Base-by-base conservation (phyloP, 2,113 vertebrate species). In the Pogonocichla stellata region DNA sequence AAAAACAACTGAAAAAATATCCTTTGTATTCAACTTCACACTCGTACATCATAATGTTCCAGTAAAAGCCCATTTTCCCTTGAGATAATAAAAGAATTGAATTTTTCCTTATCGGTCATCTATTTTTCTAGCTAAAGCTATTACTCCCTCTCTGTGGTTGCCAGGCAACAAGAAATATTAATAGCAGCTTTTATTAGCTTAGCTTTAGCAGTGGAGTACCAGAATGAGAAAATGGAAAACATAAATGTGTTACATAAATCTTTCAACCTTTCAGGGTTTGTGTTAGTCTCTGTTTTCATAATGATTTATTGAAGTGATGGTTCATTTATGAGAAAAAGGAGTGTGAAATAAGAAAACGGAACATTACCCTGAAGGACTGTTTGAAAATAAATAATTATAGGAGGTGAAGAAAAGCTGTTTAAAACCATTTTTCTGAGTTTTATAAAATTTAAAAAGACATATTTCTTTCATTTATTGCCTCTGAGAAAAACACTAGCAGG, bases 201-300 rank as follows among this genome's bases (percentile, higher is more conserved):
- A 99, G 99, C 99, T 99, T 99, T 99, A 99, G 98, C 99, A 99
- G 98, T 98, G 98, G 98, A 99, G 99, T 98, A 99, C 98, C 99
- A 99, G 99, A 99, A 99, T 99, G 99, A 99, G 99, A 99, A 99
- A 99, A 99, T 99, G 99, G 99, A 99, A 99, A 99, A 99, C 99
- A 99, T 99, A 99, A 99, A 99, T 99, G 99, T 99, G 99, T 99
- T 99, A 99, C 99, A 99, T 99, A 99, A 99, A 99, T 99, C 99
- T 99, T 98, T 98, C 98, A 99, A 99, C 98, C 99, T 99, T 99
- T 99, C 98, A 99, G 98, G 98, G 99, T 98, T 97, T 97, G 98
- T 98, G 98, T 99, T 99, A 99, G 98, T 99, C 99, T 99, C 98
- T 99, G 99, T 99, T 99, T 99, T 99, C 98, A 98, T 99, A 98